phyloP scores from a whole-genome alignment of 2,113 vertebrate genomes.

The Rallus limicola region DNA sequence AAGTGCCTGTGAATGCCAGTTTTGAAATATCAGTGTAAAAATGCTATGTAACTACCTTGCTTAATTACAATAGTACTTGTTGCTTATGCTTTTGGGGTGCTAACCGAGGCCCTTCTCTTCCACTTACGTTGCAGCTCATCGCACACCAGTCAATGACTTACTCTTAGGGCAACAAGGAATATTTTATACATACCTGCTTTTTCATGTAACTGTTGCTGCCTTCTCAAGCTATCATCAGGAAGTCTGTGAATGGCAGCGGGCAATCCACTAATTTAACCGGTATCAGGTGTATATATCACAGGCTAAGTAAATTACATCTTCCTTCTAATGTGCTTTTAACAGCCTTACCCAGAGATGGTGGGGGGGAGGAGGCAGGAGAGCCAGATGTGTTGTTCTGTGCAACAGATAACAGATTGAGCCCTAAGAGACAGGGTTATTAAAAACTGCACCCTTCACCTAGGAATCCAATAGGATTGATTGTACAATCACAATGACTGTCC shows the following conservation, averaged over 20 bases:
- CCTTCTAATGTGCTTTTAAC: background rate
- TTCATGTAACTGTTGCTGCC: background rate
- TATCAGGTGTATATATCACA: background rate
- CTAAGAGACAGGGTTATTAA: slow-evolving; percentile 29
- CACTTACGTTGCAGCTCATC: background rate
- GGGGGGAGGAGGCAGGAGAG: rapidly evolving
- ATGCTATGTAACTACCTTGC: background rate
- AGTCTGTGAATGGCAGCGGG: background rate
- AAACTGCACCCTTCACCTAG: slow-evolving; percentile 41
- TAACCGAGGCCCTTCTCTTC: background rate
- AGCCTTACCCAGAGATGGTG: background rate
- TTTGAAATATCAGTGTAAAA: slow-evolving; percentile 37
- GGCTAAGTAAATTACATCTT: background rate
- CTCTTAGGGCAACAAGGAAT: background rate
- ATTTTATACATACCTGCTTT: background rate
- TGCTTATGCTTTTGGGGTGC: background rate
- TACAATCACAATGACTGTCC: background rate
- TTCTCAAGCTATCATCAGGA: background rate
- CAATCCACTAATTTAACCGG: background rate
- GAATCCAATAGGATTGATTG: slow-evolving; percentile 44
- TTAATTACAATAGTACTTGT: background rate
- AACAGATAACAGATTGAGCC: slow-evolving; percentile 16
- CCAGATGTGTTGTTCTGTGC: background rate
- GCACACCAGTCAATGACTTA: background rate
- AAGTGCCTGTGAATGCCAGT: slow-evolving; percentile 37